Evolutionary conservation across 2,113 vertebrate species (phyloP).

Genomic region (Sigmodon hispidus): DNA sequence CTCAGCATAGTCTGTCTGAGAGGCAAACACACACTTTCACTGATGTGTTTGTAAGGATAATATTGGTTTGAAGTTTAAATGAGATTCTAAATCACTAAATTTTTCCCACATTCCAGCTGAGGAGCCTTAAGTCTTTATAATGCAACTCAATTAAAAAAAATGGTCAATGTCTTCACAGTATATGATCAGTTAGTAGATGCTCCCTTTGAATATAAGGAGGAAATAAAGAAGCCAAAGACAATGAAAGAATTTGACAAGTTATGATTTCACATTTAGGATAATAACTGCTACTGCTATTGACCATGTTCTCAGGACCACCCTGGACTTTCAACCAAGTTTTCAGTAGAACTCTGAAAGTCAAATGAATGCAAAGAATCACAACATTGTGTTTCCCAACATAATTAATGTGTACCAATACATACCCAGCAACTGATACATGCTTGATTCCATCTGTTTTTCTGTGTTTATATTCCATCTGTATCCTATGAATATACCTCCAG

Average conservation of each 20-base stretch:
- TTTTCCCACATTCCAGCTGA: not conserved
- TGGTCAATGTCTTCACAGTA: not conserved
- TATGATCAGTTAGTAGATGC: conserved; percentile 4
- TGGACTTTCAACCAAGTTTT: not conserved
- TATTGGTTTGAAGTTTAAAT: not conserved
- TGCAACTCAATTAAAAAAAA: not conserved
- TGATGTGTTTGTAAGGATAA: not conserved
- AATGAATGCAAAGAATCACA: not conserved
- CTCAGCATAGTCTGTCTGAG: not conserved
- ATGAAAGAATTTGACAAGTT: not conserved
- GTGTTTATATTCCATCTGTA: not conserved
- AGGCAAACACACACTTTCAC: not conserved
- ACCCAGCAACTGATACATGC: not conserved
- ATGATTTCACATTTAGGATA: not conserved
- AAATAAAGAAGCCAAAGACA: not conserved
- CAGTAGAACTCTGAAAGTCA: not conserved
- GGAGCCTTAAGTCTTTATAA: conserved; percentile 12
- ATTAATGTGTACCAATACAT: not conserved
- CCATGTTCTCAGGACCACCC: not conserved
- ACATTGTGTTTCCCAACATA: not conserved
- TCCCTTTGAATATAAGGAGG: not conserved
- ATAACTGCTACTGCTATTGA: not conserved
- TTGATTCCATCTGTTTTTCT: not conserved
- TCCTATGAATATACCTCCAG: not conserved
- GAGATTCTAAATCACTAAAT: conserved; percentile 4